These are phyloP conservation scores for Lepidothrix coronata DNA, from an alignment of 2,113 vertebrate genomes.

Conservation along the genomic window DNA sequence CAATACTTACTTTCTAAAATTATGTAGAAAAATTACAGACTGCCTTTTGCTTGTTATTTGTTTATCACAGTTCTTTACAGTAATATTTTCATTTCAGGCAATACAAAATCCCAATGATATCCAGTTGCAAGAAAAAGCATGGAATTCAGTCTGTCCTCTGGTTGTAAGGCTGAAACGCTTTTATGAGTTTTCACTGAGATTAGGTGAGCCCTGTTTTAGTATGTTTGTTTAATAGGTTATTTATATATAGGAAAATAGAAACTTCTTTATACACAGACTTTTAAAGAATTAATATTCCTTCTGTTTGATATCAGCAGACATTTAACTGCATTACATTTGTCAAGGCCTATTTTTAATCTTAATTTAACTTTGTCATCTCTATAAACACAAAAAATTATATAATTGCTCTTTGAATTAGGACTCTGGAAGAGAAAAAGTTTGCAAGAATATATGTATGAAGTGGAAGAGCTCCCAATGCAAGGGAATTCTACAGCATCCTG, in stretches of 20 bases:
- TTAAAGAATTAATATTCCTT: not conserved
- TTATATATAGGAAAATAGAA: not conserved
- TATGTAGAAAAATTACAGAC: not conserved
- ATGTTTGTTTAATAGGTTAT: not conserved
- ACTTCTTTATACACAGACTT: not conserved
- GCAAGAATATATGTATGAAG: not conserved
- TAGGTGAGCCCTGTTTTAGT: conserved; percentile 76
- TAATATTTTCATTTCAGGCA: conserved; percentile 78
- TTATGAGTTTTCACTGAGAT: conserved; percentile 92
- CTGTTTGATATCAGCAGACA: not conserved
- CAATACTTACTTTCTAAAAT: not conserved
- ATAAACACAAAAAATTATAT: not conserved
- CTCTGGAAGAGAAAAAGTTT: not conserved
- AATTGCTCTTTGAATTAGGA: not conserved
- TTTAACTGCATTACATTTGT: not conserved
- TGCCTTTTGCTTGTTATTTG: not conserved
- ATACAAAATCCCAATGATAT: conserved; percentile 95
- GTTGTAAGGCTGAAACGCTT: conserved; percentile 95
- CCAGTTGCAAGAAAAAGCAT: conserved; percentile 91
- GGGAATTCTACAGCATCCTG: not conserved
- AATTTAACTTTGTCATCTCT: not conserved
- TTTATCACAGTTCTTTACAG: not conserved
- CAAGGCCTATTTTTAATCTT: not conserved
- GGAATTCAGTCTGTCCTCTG: conserved; percentile 95
- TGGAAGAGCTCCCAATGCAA: not conserved